Evolutionary conservation across 2,888 invertebrate genomes (phyloP).

Genomic region (Drosophila macrospina): DNA sequence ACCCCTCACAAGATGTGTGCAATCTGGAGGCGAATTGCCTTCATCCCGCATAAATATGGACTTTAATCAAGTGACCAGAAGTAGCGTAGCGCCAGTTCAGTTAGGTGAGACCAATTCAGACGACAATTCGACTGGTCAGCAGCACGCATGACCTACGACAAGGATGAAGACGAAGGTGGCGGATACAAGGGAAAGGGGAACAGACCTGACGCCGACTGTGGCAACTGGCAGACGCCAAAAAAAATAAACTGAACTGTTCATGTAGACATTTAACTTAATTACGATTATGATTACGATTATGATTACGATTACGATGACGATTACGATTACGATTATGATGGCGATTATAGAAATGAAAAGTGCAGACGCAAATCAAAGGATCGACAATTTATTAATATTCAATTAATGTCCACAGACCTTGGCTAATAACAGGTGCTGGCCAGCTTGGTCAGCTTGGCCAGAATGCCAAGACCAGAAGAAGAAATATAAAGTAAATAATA

Average conservation of each 20-base stretch:
- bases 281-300: slow-evolving; percentile 67
- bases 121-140: slow-evolving; percentile 37
- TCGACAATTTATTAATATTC: slow-evolving; percentile 71
- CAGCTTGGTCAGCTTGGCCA: slow-evolving; percentile 1
- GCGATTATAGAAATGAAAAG: slow-evolving; percentile 69
- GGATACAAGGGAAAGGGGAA: neutral
- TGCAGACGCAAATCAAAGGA: slow-evolving; percentile 69
- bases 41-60: slow-evolving; percentile 64
- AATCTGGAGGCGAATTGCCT: slow-evolving; percentile 46
- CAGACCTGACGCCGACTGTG: neutral
- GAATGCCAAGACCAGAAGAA: slow-evolving; percentile 2
- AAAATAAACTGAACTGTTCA: slow-evolving; percentile 30
- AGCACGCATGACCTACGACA: slow-evolving; percentile 74
- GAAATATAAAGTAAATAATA: slow-evolving; percentile 46
- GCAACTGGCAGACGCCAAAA: slow-evolving; percentile 44
- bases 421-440: slow-evolving; percentile 69
- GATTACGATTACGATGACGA: no score
- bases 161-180: slow-evolving; percentile 16
- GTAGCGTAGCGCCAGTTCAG: slow-evolving; percentile 61
- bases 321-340: slow-evolving; percentile 48
- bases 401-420: slow-evolving; percentile 60
- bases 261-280: slow-evolving; percentile 70
- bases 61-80: slow-evolving; percentile 37
- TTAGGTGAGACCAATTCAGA: slow-evolving; percentile 28
- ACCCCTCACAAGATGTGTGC: slow-evolving; percentile 32